Evolutionary conservation across 2,797 vertebrate genomes (phyloP).

Genomic region (Tympanoctomys barrerae): DNA sequence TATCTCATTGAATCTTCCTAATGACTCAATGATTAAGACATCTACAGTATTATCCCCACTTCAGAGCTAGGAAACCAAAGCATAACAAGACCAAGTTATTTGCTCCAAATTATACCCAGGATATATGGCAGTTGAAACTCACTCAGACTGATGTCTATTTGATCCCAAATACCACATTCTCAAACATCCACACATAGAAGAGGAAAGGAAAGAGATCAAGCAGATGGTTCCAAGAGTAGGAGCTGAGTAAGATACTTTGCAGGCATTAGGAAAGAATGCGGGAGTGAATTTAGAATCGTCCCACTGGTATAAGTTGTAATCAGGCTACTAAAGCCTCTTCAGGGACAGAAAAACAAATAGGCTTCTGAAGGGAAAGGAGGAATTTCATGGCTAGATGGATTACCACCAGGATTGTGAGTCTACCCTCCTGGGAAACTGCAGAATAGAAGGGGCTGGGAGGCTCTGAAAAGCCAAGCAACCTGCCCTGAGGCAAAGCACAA

Average conservation of each 20-base stretch:
- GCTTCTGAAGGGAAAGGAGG: constrained; percentile 3
- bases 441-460: not conserved
- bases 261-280: not conserved
- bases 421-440: not conserved
- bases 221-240: not conserved
- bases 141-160: not conserved
- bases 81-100: not conserved
- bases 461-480: not conserved
- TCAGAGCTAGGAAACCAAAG: constrained; percentile 4
- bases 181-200: not conserved
- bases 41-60: not conserved
- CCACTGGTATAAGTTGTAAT: constrained; percentile 1
- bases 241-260: not conserved
- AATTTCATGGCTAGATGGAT: not conserved
- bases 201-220: not conserved
- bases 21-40: not conserved
- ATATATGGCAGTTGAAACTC: not conserved
- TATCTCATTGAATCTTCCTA: not conserved
- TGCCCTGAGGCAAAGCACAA: constrained; percentile 36
- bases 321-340: constrained; percentile 45
- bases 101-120: not conserved
- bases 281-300: constrained; percentile 48
- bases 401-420: not conserved
- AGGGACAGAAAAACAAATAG: constrained; percentile 47
- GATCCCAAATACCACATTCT: not conserved